Conservation (phyloP, 2,888 invertebrate species). For the Heteropelma amictum region DNA sequence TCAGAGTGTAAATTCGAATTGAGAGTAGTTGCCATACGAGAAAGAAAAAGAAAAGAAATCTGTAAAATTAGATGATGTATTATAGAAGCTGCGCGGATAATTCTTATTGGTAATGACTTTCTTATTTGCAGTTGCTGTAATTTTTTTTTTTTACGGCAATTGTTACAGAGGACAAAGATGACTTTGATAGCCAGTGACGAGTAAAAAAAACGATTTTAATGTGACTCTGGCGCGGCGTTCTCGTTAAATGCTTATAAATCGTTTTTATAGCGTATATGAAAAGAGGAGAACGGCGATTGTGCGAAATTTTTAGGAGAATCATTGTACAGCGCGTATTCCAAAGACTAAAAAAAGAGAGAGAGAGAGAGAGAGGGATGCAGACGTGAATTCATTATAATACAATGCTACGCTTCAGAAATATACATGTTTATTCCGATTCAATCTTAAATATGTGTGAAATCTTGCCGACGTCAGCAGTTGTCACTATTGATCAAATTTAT, state of each 20-base stretch:
- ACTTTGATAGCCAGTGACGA: not conserved
- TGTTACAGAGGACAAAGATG: not conserved
- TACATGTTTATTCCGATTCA: not conserved
- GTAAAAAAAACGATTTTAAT: no score
- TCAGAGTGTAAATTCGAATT: no score
- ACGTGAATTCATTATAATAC: no score
- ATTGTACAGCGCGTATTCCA: not conserved
- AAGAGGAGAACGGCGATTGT: not conserved
- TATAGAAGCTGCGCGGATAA: not conserved
- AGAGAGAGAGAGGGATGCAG: not conserved
- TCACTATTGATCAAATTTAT: not conserved
- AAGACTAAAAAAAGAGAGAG: not conserved
- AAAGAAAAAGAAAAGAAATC: not conserved
- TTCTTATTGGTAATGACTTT: not conserved
- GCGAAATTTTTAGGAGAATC: not conserved
- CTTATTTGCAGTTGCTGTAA: not conserved
- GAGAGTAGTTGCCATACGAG: no score
- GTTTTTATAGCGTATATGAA: not conserved
- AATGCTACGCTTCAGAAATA: not conserved
- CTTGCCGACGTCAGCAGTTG: not conserved
- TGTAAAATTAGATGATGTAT: no score
- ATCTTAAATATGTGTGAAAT: constrained; percentile 1
- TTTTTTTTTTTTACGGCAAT: no score
- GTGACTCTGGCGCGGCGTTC: no score
- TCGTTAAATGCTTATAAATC: not conserved